Percentiles rank a stretch among this genome's conserved stretches.
These are phyloP conservation scores for Egretta garzetta DNA, from an alignment of 2,113 vertebrate genomes.

Conservation along the genomic window DNA sequence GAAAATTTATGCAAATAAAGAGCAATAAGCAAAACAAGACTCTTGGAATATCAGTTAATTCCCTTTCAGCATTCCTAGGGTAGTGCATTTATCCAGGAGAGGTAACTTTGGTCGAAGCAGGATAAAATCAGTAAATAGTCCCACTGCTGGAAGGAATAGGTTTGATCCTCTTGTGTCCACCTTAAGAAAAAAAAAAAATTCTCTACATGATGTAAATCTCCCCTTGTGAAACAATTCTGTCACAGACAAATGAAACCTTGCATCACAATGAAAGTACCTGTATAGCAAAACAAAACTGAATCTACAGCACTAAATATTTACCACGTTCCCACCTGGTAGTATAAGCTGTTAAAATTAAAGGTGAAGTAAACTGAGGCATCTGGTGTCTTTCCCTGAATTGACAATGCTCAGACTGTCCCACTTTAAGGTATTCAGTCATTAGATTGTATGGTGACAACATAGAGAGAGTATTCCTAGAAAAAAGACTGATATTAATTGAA, in stretches of 20 bases:
- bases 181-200: background rate
- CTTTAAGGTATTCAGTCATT: background rate
- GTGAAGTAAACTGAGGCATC: background rate
- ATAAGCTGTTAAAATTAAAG: background rate
- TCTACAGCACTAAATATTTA: background rate
- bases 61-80: background rate
- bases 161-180: background rate
- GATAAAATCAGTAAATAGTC: background rate
- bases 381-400: background rate
- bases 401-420: background rate
- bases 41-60: background rate
- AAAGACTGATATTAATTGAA: background rate
- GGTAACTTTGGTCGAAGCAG: background rate
- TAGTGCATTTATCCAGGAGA: background rate
- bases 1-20: background rate
- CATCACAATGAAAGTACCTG: background rate
- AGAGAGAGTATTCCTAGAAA: background rate
- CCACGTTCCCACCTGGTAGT: background rate
- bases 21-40: background rate
- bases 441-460: background rate
- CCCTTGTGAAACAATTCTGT: background rate
- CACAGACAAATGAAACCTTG: background rate
- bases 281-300: background rate
- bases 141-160: accelerated
- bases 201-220: background rate